These are phyloP conservation scores for Euzetes globulus DNA, from an alignment of 2,888 invertebrate species.

Conservation along the genomic window DNA sequence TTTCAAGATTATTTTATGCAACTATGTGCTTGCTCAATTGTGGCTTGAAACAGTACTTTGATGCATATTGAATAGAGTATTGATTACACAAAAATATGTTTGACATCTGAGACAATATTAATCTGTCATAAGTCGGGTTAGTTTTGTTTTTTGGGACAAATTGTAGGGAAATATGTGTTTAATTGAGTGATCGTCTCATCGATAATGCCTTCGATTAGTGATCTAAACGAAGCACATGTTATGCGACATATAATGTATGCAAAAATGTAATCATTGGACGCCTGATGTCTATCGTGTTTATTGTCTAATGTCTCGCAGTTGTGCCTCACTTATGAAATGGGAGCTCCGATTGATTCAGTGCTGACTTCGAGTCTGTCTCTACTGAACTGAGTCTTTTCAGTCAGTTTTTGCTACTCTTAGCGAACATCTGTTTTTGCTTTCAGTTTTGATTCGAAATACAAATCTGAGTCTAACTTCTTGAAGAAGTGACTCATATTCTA, in stretches of 20 bases:
- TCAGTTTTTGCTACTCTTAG: not conserved
- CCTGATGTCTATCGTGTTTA: not conserved
- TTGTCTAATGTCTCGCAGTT: not conserved
- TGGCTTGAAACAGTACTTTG: too few relatives aligned
- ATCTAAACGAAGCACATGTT: not conserved
- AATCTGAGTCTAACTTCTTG: not conserved
- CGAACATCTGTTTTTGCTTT: conserved; percentile 9
- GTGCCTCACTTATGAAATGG: not conserved
- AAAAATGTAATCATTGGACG: conserved; percentile 1
- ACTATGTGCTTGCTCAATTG: too few relatives aligned
- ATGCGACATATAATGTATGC: not conserved
- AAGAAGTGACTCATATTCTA: not conserved
- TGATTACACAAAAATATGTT: too few relatives aligned
- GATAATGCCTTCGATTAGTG: not conserved
- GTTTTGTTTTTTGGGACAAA: too few relatives aligned
- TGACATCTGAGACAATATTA: too few relatives aligned
- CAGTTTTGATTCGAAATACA: not conserved
- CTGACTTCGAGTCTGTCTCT: conserved; percentile 5
- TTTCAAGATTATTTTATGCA: too few relatives aligned
- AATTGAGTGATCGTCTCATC: not conserved
- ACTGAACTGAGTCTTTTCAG: not conserved
- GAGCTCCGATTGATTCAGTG: not conserved
- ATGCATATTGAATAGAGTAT: too few relatives aligned
- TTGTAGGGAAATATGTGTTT: too few relatives aligned
- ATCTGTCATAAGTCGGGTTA: too few relatives aligned